phyloP scores from a whole-genome alignment of 2,888 invertebrate species.

The Falcaria lacertinaria region DNA sequence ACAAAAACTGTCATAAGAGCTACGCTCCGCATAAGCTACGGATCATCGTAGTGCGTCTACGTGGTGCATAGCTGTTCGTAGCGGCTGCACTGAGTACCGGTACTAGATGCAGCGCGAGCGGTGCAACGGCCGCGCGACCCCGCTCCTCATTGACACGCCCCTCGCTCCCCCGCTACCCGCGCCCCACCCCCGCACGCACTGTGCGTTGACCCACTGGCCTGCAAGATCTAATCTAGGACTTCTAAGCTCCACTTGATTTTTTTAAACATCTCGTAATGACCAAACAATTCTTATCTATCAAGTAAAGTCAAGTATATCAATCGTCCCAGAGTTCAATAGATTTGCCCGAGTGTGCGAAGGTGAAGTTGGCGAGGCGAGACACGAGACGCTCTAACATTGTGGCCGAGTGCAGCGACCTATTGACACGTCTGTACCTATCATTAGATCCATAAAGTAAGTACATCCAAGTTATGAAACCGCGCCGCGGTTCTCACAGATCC shows the following conservation, averaged over 20 bases:
- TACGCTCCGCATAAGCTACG: conserved; percentile 15
- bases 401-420: not conserved
- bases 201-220: conserved; percentile 78
- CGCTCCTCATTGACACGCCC: conserved; percentile 2
- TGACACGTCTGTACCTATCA: not conserved
- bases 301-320: not conserved
- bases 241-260: conserved; percentile 34
- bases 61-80: conserved; percentile 53
- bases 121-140: conserved; percentile 64
- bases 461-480: not conserved
- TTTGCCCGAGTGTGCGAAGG: not conserved
- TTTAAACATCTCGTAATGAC: conserved; percentile 24
- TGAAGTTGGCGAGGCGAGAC: not conserved
- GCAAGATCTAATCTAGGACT: conserved; percentile 73
- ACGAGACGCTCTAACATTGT: not conserved
- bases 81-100: conserved; percentile 58
- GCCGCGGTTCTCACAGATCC: not conserved
- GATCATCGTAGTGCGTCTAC: conserved; percentile 44
- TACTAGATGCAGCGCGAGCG: conserved; percentile 27
- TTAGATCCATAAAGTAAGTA: not conserved
- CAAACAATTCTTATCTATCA: too few relatives aligned
- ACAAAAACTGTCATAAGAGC: conserved; percentile 4
- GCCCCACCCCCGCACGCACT: conserved; percentile 56
- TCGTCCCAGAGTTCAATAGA: not conserved
- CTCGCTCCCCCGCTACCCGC: conserved; percentile 18